Evolutionary conservation across 2,113 vertebrate species (phyloP).

Genomic region (Boulengeromyrus knoepffleri): DNA sequence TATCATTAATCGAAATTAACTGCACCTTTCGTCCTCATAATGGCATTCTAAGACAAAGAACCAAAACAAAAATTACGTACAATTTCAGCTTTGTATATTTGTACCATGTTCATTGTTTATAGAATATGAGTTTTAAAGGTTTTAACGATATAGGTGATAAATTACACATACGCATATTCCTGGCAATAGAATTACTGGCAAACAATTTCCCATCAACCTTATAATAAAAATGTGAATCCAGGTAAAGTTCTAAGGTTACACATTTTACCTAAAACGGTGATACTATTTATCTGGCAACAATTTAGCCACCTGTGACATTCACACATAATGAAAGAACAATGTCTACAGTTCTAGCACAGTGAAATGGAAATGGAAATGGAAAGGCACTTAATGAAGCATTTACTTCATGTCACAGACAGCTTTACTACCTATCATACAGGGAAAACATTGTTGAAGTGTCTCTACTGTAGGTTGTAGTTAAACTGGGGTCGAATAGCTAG

Average conservation of each 20-base stretch:
- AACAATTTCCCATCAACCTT: not conserved
- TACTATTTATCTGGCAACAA: not conserved
- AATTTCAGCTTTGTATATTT: not conserved
- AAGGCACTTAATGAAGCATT: not conserved
- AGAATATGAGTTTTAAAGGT: not conserved
- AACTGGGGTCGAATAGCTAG: not conserved
- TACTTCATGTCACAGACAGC: not conserved
- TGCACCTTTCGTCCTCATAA: not conserved
- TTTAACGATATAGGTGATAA: not conserved
- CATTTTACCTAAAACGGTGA: not conserved
- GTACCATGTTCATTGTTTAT: not conserved
- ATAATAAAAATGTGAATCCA: not conserved
- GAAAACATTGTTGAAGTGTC: not conserved
- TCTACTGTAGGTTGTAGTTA: not conserved
- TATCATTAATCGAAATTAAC: not conserved
- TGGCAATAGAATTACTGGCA: not conserved
- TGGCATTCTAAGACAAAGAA: not conserved
- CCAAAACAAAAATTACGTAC: not conserved
- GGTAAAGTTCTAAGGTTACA: not conserved
- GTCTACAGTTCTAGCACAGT: not conserved
- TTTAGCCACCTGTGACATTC: not conserved
- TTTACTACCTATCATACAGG: not conserved
- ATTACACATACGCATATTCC: not conserved
- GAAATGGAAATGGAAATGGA: not conserved
- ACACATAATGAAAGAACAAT: not conserved